phyloP scores from a whole-genome alignment of 2,113 vertebrate species.

The Phasianus colchicus region DNA sequence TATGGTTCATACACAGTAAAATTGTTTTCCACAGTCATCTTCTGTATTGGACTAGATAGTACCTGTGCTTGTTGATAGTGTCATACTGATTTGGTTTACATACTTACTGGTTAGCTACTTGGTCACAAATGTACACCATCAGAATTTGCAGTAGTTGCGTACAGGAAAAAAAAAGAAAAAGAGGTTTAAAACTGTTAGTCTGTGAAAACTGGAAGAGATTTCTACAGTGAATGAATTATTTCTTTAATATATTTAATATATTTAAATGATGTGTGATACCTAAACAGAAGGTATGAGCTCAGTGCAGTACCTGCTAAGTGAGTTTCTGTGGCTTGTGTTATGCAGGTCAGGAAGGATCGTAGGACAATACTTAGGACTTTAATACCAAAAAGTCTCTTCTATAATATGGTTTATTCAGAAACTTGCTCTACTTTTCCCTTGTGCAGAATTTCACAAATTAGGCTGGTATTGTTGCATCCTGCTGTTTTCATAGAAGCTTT shows the following conservation, averaged over 20 bases:
- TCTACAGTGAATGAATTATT: background rate
- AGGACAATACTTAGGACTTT: background rate
- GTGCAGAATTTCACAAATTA: conserved; percentile 21
- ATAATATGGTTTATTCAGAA: background rate
- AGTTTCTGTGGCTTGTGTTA: background rate
- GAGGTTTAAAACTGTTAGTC: background rate
- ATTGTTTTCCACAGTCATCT: background rate
- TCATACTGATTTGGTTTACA: background rate
- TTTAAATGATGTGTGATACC: background rate
- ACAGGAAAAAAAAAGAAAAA: background rate
- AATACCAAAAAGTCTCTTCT: background rate
- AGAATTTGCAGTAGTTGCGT: background rate
- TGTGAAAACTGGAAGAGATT: background rate
- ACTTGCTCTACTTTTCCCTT: background rate
- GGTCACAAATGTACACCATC: background rate
- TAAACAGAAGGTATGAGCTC: background rate
- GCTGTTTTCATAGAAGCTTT: conserved; percentile 33
- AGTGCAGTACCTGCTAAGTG: background rate
- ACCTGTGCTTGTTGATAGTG: background rate
- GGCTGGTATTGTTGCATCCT: background rate
- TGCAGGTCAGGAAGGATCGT: background rate
- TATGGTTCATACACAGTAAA: background rate
- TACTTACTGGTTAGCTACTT: background rate
- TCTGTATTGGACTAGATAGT: background rate
- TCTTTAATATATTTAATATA: too few relatives aligned